Base-by-base conservation (phyloP, 2,797 vertebrate genomes). In the Liasis olivaceus region DNA sequence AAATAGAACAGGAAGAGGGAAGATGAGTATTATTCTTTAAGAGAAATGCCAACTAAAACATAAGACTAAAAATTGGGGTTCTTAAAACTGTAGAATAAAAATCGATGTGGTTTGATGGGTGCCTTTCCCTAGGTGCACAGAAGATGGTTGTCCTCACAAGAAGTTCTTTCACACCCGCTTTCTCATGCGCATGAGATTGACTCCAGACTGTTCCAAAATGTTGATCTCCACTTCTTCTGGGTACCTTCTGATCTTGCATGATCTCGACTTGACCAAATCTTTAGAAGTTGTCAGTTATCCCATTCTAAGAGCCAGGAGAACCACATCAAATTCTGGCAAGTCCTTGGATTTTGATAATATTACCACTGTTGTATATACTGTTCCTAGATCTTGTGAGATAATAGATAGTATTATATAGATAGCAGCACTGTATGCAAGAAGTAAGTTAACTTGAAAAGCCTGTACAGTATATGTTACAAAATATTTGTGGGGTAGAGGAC, bases 141-240 rank as follows among this genome's bases (percentile, higher is more conserved):
- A 99, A 96, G 99, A 99, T n/a, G 99, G 99, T 62, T 99, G 99
- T 97, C 99, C 99, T 5, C 99, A 99, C 97, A 99, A 99, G 96
- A 99, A 99, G 97, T 99, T 99, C 97, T 99, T 99, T 98, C 99
- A 99, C 97, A 99, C 99, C 0, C 99, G 99, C 88, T 99, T 99
- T 95, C 98, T 99, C 86, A 99, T 99, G 99, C 96, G 99, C 89
- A 99, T 99, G 99, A 98, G 99, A 54, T 97, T 99, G 97, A 99
- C 99, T 0, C 99, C 99, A 85, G 99, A 99, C 98, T 99, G 99
- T 97, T 99, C 99, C 94, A 99, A 99, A 98, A 99, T 99, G 99
- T 97, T 99, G 92, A 99, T 99, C 97, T 99, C 99, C 92, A 99
- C 99, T 0, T 99, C 99, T 85, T 99, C 99, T 36, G 99, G 99